These are phyloP conservation scores for Ochlodes sylvanus DNA, from an alignment of 2,888 invertebrate genomes.

Conservation along the genomic window DNA sequence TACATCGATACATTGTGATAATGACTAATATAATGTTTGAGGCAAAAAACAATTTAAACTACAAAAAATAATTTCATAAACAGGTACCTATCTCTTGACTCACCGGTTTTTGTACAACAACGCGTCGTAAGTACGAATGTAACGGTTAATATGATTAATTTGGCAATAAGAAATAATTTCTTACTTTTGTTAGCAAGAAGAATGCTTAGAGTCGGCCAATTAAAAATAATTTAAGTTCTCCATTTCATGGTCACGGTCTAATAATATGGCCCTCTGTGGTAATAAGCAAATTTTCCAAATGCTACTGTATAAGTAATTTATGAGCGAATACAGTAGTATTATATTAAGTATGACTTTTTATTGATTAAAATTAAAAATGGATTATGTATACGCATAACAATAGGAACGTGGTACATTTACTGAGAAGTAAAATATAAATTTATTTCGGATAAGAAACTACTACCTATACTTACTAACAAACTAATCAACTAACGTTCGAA, in stretches of 20 bases:
- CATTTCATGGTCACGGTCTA: conserved; percentile 24
- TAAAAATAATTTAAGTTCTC: conserved; percentile 24
- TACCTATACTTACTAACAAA: too few relatives aligned
- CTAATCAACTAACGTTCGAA: too few relatives aligned
- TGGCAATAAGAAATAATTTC: conserved; percentile 14
- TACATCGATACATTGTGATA: too few relatives aligned
- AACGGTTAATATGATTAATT: conserved; percentile 20
- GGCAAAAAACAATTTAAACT: too few relatives aligned
- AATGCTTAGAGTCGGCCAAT: conserved; percentile 7
- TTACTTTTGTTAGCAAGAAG: conserved; percentile 11
- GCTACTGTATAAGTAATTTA: background rate
- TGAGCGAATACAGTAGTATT: background rate
- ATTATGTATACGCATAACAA: too few relatives aligned
- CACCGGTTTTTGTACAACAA: background rate
- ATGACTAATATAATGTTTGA: too few relatives aligned
- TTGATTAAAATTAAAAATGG: too few relatives aligned
- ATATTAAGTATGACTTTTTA: too few relatives aligned
- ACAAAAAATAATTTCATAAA: too few relatives aligned
- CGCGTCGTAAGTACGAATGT: background rate
- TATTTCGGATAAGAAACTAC: too few relatives aligned
- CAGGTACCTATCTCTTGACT: background rate
- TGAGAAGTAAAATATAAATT: too few relatives aligned
- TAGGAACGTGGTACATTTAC: too few relatives aligned
- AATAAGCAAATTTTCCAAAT: conserved; percentile 3
- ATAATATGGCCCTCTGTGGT: conserved; percentile 16